These are phyloP conservation scores for Timema cristinae DNA, from an alignment of 2,888 invertebrate species.

Conservation along the genomic window DNA sequence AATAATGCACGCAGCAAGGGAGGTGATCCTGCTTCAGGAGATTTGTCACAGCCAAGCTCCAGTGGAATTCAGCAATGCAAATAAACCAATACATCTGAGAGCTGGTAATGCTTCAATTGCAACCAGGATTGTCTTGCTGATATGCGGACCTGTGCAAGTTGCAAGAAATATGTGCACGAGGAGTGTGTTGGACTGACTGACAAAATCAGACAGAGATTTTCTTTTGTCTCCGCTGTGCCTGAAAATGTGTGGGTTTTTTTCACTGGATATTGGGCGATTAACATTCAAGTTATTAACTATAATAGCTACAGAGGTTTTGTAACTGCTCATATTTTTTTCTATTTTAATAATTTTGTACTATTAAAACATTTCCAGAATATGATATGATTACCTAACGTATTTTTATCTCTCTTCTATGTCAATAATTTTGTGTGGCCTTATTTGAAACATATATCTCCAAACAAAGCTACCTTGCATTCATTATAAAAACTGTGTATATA, in stretches of 20 bases:
- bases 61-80: background rate
- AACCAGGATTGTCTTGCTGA: conserved; percentile 9
- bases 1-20: conserved; percentile 2
- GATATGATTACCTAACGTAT: no score
- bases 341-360: no score
- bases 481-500: no score
- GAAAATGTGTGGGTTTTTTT: background rate
- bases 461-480: no score
- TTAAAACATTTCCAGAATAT: no score
- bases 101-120: conserved; percentile 9
- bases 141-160: conserved; percentile 13
- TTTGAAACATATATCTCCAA: no score
- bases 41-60: conserved; percentile 5
- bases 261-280: no score
- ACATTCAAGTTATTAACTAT: no score
- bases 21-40: background rate
- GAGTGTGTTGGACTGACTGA: background rate
- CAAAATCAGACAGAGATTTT: conserved; percentile 1
- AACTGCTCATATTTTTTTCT: no score
- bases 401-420: no score
- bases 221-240: background rate
- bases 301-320: no score
- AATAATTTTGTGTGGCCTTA: no score
- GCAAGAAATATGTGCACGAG: conserved; percentile 6
- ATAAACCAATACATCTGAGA: background rate